Percentiles rank a stretch among this genome's conserved stretches.
Conservation (phyloP, 2,888 invertebrate species). For the Torymus auratus region DNA sequence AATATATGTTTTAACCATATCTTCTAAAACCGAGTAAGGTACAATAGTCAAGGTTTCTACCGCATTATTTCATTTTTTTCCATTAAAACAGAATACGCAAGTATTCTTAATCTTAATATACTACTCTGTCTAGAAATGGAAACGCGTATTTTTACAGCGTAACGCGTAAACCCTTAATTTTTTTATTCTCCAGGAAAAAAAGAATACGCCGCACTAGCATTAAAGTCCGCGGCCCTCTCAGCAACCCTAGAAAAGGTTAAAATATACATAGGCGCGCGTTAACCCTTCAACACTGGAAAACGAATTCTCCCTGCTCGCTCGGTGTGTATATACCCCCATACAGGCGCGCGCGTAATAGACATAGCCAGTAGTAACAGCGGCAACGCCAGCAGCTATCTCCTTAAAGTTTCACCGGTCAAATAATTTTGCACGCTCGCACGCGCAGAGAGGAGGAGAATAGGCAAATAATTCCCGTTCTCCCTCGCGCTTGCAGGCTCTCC, state of each 20-base stretch:
- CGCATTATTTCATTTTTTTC: too few species aligned
- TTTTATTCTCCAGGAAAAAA: too few species aligned
- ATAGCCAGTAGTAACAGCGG: constrained; percentile 9
- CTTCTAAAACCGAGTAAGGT: too few species aligned
- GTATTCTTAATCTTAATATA: too few species aligned
- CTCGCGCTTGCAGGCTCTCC: neutral
- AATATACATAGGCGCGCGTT: constrained; percentile 28
- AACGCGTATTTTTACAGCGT: too few species aligned
- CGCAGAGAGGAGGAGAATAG: constrained; percentile 14
- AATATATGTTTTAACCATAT: too few species aligned
- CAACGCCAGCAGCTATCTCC: constrained; percentile 2
- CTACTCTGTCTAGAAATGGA: too few species aligned
- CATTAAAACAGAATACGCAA: too few species aligned
- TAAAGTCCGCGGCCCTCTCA: neutral
- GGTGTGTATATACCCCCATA: neutral
- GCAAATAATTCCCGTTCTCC: constrained; percentile 38
- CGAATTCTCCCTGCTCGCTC: constrained; percentile 16
- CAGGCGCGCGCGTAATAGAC: constrained; percentile 27
- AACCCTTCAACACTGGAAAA: constrained; percentile 42
- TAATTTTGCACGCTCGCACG: constrained; percentile 41
- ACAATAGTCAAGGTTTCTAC: too few species aligned
- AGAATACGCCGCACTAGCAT: neutral
- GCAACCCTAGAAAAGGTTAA: neutral
- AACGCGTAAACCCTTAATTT: too few species aligned
- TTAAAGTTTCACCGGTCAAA: constrained; percentile 45